Percentiles rank a stretch among this genome's conserved stretches.
phyloP scores from a whole-genome alignment of 2,888 invertebrate genomes.

The Heliconius erato region DNA sequence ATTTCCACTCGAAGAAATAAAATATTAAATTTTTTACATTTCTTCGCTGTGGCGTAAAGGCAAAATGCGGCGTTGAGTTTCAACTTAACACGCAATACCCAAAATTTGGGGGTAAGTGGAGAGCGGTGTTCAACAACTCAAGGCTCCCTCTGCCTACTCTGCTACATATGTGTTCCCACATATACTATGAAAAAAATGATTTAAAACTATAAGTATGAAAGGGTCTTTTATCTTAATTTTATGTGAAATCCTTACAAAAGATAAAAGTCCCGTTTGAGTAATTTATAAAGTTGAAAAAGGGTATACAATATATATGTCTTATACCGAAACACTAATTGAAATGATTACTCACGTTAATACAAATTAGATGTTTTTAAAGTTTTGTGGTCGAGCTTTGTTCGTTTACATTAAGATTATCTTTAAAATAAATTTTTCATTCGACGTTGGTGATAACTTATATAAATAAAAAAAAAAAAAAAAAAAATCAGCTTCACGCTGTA shows the following conservation, averaged over 20 bases:
- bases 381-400: conserved; percentile 12
- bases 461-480: too few relatives aligned
- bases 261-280: conserved; percentile 4
- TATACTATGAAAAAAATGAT: too few relatives aligned
- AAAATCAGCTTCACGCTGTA: too few relatives aligned
- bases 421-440: not conserved
- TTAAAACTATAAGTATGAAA: not conserved
- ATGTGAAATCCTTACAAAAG: not conserved
- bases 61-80: too few relatives aligned
- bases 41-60: too few relatives aligned
- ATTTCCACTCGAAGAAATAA: too few relatives aligned
- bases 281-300: not conserved
- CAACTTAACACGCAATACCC: too few relatives aligned
- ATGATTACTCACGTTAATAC: conserved; percentile 20
- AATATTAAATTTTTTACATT: too few relatives aligned
- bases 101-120: too few relatives aligned
- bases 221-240: not conserved
- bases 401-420: conserved; percentile 19
- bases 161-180: too few relatives aligned
- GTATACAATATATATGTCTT: not conserved
- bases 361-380: conserved; percentile 4
- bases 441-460: not conserved
- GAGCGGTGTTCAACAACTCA: too few relatives aligned
- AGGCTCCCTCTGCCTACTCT: too few relatives aligned
- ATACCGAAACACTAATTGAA: not conserved